Percentiles rank a stretch among this genome's conserved stretches.
Evolutionary conservation across 2,113 vertebrate genomes (phyloP).

Genomic region (Odobenus rosmarus): DNA sequence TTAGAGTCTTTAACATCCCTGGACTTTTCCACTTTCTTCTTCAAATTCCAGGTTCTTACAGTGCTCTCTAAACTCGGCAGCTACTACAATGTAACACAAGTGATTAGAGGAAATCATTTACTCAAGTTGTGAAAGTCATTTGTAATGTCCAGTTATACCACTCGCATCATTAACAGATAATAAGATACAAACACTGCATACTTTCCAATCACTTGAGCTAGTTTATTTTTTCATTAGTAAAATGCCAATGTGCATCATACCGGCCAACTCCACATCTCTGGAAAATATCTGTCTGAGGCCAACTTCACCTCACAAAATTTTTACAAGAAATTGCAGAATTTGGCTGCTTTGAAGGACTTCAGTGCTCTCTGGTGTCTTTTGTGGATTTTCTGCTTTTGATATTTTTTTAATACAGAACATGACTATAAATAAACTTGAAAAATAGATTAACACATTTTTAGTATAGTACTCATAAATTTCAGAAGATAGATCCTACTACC

Average conservation of each 20-base stretch:
- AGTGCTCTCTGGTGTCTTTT: conserved; percentile 48
- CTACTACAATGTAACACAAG: background rate
- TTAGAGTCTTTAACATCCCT: background rate
- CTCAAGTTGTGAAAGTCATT: conserved; percentile 47
- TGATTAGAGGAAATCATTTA: conserved; percentile 8
- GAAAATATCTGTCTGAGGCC: conserved; percentile 76
- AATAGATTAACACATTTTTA: conserved; percentile 6
- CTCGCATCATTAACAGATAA: conserved; percentile 58
- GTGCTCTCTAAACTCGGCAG: background rate
- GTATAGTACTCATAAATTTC: background rate
- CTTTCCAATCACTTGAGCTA: conserved; percentile 65
- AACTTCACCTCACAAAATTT: conserved; percentile 85
- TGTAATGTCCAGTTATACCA: conserved; percentile 40
- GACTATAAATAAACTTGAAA: background rate
- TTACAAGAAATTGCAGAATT: conserved; percentile 75
- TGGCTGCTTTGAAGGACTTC: conserved; percentile 65
- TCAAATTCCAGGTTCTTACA: conserved; percentile 4
- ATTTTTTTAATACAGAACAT: background rate
- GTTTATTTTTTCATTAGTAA: conserved; percentile 77
- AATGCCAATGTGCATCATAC: conserved; percentile 32
- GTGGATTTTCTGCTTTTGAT: conserved; percentile 52
- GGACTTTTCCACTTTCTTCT: background rate
- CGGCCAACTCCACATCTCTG: conserved; percentile 73
- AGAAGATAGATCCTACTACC: background rate
- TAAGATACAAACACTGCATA: conserved; percentile 61